Percentiles rank a stretch among this genome's conserved stretches.
phyloP scores from a whole-genome alignment of 2,113 vertebrate species.

The Pterocles orientalis region DNA sequence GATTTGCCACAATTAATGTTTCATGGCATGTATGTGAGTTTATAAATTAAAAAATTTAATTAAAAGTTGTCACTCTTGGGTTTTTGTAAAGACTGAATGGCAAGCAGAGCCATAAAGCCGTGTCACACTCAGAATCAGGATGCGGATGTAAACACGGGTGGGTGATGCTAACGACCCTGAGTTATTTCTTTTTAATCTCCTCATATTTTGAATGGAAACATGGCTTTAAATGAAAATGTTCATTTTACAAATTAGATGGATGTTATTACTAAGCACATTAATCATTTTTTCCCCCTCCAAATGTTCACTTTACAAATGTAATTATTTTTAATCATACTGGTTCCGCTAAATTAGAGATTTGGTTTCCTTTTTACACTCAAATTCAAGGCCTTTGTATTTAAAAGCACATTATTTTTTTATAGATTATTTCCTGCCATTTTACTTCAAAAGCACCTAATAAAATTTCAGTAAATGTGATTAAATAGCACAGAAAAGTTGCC shows the following conservation, averaged over 20 bases:
- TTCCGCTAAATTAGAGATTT: conserved; percentile 63
- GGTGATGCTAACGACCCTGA: neutral
- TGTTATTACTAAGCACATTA: conserved; percentile 59
- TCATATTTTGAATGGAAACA: conserved; percentile 36
- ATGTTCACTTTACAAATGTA: conserved; percentile 49
- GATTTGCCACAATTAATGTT: conserved; percentile 44
- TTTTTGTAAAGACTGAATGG: neutral
- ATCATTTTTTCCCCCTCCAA: conserved; percentile 40
- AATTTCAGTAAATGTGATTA: conserved; percentile 45
- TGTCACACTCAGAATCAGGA: neutral
- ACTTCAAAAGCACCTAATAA: conserved; percentile 46
- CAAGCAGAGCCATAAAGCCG: neutral
- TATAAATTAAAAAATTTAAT: conserved; percentile 48
- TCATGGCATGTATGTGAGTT: neutral
- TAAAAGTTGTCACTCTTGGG: neutral
- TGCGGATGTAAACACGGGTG: neutral
- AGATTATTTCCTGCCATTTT: conserved; percentile 48
- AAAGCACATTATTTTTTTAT: conserved; percentile 35
- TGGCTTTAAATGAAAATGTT: conserved; percentile 50
- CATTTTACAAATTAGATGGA: conserved; percentile 59
- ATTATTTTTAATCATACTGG: conserved; percentile 62
- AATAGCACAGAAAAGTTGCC: conserved; percentile 21
- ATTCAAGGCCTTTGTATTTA: conserved; percentile 30
- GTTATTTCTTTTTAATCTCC: conserved; percentile 46
- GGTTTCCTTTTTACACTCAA: conserved; percentile 14